Evolutionary conservation across 1,140 invertebrate genomes (phyloP), one percentile per base, ranked within the genome.

Genomic region (Aricia agestis): DNA sequence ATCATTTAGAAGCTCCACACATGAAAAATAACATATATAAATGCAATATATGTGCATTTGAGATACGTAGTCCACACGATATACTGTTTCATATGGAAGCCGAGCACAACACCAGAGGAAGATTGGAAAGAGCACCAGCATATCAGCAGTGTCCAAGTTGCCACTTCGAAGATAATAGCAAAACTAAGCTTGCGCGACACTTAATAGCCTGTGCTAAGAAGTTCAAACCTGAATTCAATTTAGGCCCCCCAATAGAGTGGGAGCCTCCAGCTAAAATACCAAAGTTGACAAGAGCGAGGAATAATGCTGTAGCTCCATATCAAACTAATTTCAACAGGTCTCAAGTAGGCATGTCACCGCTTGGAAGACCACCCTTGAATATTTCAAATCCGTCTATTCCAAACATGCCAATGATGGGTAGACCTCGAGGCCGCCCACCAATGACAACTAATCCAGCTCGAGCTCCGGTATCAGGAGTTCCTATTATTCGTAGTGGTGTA

Each of bases 141-240:
- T 97, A 97, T 87, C 97, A 98, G 91, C 97, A 98, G 80, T 99
- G 98, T 88, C 95, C 97, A 2, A 97, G 97, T 83, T 99, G 98
- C 93, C 96, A 97, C 7, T 98, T 98, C 87, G 98, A 99, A 86
- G 97, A 98, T 80, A 98, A 98, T 85, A 96, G 97, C 77, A 98
- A 98, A 92, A 96, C 96, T 36, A 98, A 98, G 92, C 90, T 98
- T 65, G 97, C 95, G 0, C 93, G 97, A 36, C 98, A 99, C 93
- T 93, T 97, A 76, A 94, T 96, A 42, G 96, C 97, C 9, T 99
- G 98, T 92, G 93, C 95, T 67, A 98, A 98, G 86, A 97, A 97
- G 86, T 98, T 98, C 87, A 95, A 97, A 85, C 95, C 96, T 0
- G 97, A 98, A 74, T 93, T 95, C 67, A 98, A 98, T 83, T 78